A percentile compares a stretch with the other conserved stretches of the same genome.
Conservation (phyloP, 2,888 invertebrate genomes). For the Branchinecta sandiegonensis region DNA sequence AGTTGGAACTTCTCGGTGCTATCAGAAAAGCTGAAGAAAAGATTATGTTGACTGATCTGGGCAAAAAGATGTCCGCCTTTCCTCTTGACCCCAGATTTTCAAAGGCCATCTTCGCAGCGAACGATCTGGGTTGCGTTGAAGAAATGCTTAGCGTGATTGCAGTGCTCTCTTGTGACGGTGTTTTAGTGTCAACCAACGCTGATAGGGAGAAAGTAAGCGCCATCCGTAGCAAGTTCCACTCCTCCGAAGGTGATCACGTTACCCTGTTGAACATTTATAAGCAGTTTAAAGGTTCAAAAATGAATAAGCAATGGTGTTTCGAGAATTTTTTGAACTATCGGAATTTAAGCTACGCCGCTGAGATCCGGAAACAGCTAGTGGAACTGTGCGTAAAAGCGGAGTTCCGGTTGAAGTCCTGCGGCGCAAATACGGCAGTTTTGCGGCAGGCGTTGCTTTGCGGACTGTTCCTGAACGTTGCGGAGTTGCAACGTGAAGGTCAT, state of each 20-base stretch:
- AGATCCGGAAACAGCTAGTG: conserved; percentile 62
- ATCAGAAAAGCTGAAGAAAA: conserved; percentile 30
- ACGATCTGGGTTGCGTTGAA: conserved; percentile 47
- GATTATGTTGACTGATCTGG: conserved; percentile 56
- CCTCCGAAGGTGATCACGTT: conserved; percentile 78
- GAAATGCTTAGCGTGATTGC: conserved; percentile 68
- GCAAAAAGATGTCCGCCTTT: conserved; percentile 72
- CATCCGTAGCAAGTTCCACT: conserved; percentile 59
- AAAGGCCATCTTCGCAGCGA: conserved; percentile 61
- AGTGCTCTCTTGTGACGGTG: conserved; percentile 70
- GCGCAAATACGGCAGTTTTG: conserved; percentile 35
- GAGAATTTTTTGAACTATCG: conserved; percentile 72
- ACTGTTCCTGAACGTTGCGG: conserved; percentile 71
- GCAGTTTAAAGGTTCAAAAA: conserved; percentile 54
- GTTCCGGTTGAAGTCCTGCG: conserved; percentile 47
- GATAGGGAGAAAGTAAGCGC: conserved; percentile 60
- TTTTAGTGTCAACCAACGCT: conserved; percentile 56
- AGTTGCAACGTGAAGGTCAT: conserved; percentile 54
- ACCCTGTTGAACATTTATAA: conserved; percentile 76
- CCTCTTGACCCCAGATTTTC: conserved; percentile 82
- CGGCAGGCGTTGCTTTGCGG: conserved; percentile 67
- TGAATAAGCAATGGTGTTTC: conserved; percentile 63
- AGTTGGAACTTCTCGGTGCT: conserved; percentile 32
- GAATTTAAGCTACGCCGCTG: conserved; percentile 62
- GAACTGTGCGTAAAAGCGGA: conserved; percentile 46